Evolutionary conservation across 2,888 invertebrate species (phyloP).

Genomic region (Lepidochitona cinerea): DNA sequence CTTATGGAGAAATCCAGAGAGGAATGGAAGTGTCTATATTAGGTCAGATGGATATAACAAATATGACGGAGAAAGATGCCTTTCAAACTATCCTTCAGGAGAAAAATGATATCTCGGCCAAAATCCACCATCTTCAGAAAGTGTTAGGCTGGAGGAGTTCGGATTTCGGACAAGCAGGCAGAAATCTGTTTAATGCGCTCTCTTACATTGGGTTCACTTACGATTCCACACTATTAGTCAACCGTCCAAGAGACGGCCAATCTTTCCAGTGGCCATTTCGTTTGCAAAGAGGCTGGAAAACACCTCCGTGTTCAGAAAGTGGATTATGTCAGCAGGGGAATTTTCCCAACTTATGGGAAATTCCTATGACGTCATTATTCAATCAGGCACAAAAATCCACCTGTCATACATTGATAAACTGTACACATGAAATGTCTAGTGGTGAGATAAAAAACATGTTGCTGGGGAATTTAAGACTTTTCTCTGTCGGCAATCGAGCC

Average conservation of each 20-base stretch:
- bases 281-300: background rate
- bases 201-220: background rate
- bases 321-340: background rate
- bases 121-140: background rate
- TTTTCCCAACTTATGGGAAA: background rate
- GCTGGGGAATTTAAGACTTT: background rate
- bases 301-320: background rate
- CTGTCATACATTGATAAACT: background rate
- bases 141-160: background rate
- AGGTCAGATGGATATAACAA: background rate
- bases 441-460: background rate
- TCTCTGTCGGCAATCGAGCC: background rate
- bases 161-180: background rate
- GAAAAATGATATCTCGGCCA: background rate
- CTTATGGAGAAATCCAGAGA: background rate
- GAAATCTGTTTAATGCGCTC: background rate
- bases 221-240: background rate
- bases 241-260: background rate
- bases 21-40: background rate
- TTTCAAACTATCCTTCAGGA: background rate
- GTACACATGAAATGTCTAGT: background rate
- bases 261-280: background rate
- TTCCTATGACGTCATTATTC: slow-evolving; percentile 1
- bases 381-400: background rate
- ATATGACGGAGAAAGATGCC: background rate